Base-by-base conservation (phyloP, 2,797 vertebrate species). In the Orientallactaga sibirica region DNA sequence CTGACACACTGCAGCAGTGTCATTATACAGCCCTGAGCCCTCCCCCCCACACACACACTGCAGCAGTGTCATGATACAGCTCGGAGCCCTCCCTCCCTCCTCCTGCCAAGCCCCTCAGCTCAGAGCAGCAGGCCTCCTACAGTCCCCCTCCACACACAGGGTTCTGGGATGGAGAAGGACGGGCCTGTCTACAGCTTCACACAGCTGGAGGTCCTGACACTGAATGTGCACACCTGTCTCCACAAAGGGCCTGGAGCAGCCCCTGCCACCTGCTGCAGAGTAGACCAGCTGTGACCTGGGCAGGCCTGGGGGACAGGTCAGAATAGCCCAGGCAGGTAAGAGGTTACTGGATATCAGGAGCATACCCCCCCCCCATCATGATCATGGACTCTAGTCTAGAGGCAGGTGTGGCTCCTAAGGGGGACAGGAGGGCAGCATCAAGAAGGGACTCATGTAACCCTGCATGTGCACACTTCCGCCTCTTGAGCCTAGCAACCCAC, bases 141-240 rank as follows among this genome's bases (percentile, higher is more conserved):
- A 29, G 24, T 29, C 25, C 55, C 66, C 3, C 4, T 82, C 73
- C 27, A 25, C 8, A 10, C 27, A 25, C 8, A 10, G 18, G 27
- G 20, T 64, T 75, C 29, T 4, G 33, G 6, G 52, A n/a, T 29
- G 1, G 12, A 15, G 70, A 48, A 25, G 75, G n/a, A 12, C 71
- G 1, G 1, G 11, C 29, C 11, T 1, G n/a, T 22, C 2, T 10
- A 11, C 25, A 61, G 71, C 29, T 5, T 80, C 0, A 27, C 88
- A 93, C 79, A 86, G 81, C 85, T 92, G 74, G 62, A 85, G 83
- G 79, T 74, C 5, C 0, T 3, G 70, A 82, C 88, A 27, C 20
- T 1, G 12, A 67, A 61, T 70, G 79, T 22, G 81, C 93, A 73
- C 79, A 68, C 89, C 92, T 93, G 80, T 91, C 86, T n/a, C 78